Evolutionary conservation across 2,113 vertebrate genomes (phyloP).

Genomic region (Cygnus atratus): DNA sequence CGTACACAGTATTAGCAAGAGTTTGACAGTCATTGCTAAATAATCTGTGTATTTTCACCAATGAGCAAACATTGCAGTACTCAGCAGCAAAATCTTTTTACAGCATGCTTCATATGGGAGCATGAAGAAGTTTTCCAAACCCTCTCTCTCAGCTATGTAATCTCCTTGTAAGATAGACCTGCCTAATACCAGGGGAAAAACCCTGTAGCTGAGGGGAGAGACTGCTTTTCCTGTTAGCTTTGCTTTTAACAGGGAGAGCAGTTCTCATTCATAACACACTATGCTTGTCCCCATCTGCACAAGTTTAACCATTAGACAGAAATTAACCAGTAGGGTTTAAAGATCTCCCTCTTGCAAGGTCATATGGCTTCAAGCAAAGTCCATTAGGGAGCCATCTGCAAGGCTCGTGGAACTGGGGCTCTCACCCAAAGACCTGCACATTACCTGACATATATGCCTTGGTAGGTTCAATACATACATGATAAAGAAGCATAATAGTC

Average conservation of each 20-base stretch:
- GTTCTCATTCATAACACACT: neutral
- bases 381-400: neutral
- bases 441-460: neutral
- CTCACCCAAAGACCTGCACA: neutral
- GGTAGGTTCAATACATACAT: neutral
- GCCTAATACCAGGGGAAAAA: neutral
- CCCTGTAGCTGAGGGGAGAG: neutral
- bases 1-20: neutral
- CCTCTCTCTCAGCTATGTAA: neutral
- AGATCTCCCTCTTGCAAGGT: neutral
- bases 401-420: neutral
- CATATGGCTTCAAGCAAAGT: neutral
- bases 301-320: neutral
- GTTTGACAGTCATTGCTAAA: neutral
- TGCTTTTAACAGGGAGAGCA: neutral
- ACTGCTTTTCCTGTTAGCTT: neutral
- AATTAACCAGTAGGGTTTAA: neutral
- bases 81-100: neutral
- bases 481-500: neutral
- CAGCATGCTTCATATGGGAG: neutral
- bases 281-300: neutral
- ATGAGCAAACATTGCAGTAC: neutral
- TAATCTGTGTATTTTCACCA: conserved; percentile 8
- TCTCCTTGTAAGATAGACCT: neutral
- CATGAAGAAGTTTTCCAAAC: neutral